Evolutionary conservation across 2,113 vertebrate genomes (phyloP).

Genomic region (Dissostichus mawsoni): DNA sequence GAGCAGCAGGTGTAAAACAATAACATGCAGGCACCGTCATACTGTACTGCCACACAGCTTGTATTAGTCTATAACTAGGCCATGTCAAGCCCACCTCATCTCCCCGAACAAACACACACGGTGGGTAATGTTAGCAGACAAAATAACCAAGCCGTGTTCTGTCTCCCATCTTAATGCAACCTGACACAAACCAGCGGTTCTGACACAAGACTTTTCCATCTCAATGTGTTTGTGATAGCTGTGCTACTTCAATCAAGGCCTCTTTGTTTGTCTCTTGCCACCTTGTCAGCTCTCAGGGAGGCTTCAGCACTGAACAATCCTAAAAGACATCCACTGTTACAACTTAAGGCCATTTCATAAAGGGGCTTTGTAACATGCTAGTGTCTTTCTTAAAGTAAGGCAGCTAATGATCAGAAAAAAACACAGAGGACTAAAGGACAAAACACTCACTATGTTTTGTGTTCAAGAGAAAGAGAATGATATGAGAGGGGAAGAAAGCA

Average conservation of each 20-base stretch:
- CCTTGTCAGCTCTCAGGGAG: constrained; percentile 26
- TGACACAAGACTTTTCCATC: constrained; percentile 68
- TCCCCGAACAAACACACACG: background rate
- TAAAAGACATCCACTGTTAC: constrained; percentile 19
- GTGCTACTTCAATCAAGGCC: constrained; percentile 54
- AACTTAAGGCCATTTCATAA: constrained; percentile 22
- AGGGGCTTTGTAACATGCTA: background rate
- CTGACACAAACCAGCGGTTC: constrained; percentile 63
- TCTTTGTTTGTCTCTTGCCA: constrained; percentile 51
- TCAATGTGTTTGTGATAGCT: constrained; percentile 39
- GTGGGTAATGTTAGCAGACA: constrained; percentile 66
- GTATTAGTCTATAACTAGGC: constrained; percentile 33
- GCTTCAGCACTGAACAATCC: constrained; percentile 20
- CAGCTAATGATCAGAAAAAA: constrained; percentile 6
- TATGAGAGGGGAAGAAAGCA: too few relatives aligned
- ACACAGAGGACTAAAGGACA: too few relatives aligned
- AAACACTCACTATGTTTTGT: too few relatives aligned
- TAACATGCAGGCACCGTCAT: constrained; percentile 30
- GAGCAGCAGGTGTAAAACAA: constrained; percentile 29
- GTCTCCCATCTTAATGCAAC: constrained; percentile 60
- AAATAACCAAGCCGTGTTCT: constrained; percentile 44
- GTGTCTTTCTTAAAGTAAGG: background rate
- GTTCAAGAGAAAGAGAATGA: too few relatives aligned
- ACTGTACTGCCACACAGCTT: constrained; percentile 20
- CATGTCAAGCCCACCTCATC: constrained; percentile 6